Evolutionary conservation across 2,797 vertebrate species (phyloP).

Genomic region (Rhinophrynus dorsalis): DNA sequence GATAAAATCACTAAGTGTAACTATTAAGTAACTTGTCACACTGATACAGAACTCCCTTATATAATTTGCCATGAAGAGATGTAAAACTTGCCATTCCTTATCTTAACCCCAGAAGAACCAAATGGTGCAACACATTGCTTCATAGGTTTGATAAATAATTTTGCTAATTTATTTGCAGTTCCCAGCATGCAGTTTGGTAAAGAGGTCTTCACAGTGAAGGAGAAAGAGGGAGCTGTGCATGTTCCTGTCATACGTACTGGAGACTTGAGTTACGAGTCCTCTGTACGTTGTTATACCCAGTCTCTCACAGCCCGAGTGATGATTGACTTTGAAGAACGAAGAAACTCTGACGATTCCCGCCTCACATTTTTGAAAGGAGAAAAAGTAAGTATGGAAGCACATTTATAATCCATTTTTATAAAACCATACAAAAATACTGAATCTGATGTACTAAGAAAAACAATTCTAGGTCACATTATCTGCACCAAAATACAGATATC

Average conservation of each 20-base stretch:
- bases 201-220: constrained; percentile 77
- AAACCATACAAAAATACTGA: too few species aligned
- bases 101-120: too few species aligned
- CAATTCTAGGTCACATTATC: too few species aligned
- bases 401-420: too few species aligned
- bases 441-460: too few species aligned
- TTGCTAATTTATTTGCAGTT: constrained; percentile 67
- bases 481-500: too few species aligned
- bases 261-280: constrained; percentile 89
- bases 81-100: too few species aligned
- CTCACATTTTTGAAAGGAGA: constrained; percentile 91
- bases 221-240: constrained; percentile 80
- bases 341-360: constrained; percentile 81
- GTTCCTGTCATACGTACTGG: constrained; percentile 82
- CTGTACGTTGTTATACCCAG: constrained; percentile 87
- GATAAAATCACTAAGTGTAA: too few species aligned
- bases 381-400: constrained; percentile 72
- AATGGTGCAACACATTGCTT: too few species aligned
- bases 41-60: neutral
- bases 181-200: constrained; percentile 97
- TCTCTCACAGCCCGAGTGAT: constrained; percentile 83
- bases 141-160: too few species aligned
- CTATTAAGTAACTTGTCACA: too few species aligned
- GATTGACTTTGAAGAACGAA: constrained; percentile 90
- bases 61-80: too few species aligned